Evolutionary conservation across 1,140 invertebrate species (phyloP).

Genomic region (Listronotus oregonensis): DNA sequence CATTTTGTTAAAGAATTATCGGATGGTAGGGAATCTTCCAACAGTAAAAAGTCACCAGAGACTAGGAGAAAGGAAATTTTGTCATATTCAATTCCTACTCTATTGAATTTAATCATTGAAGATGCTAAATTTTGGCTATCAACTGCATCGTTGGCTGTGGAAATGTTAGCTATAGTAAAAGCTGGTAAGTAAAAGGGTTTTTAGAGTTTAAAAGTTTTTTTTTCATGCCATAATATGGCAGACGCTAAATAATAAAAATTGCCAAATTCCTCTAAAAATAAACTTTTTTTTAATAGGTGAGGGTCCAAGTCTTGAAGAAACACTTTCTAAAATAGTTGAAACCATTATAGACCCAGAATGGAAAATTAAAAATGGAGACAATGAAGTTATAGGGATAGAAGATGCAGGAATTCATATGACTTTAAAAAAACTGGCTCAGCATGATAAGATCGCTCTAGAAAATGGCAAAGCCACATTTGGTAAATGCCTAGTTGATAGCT

Average conservation of each 20-base stretch:
- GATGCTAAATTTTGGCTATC: slow-evolving; percentile 72
- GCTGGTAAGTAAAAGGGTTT: slow-evolving; percentile 53
- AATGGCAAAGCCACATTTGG: slow-evolving; percentile 57
- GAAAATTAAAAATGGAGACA: slow-evolving; percentile 55
- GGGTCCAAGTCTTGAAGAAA: slow-evolving; percentile 40
- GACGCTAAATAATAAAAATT: no score
- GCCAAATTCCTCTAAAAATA: slow-evolving; percentile 57
- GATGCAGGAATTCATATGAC: slow-evolving; percentile 79
- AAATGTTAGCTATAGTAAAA: slow-evolving; percentile 73
- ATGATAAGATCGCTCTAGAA: slow-evolving; percentile 62
- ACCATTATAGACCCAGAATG: slow-evolving; percentile 57
- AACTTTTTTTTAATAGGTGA: slow-evolving; percentile 31
- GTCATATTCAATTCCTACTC: slow-evolving; percentile 65
- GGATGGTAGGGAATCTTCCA: slow-evolving; percentile 70
- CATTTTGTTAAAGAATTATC: slow-evolving; percentile 70
- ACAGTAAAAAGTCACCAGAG: slow-evolving; percentile 79
- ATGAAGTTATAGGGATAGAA: slow-evolving; percentile 70
- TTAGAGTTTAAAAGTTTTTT: no score
- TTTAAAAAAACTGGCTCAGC: slow-evolving; percentile 77
- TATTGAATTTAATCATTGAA: slow-evolving; percentile 67
- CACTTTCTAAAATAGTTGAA: slow-evolving; percentile 58
- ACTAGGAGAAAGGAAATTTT: slow-evolving; percentile 76
- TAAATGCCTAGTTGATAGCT: slow-evolving; percentile 53
- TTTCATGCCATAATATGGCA: no score
- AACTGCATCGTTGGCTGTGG: slow-evolving; percentile 69